Percentiles rank a stretch among this genome's conserved stretches.
Evolutionary conservation across 1,140 invertebrate species (phyloP).

Genomic region (Danaus plexippus): DNA sequence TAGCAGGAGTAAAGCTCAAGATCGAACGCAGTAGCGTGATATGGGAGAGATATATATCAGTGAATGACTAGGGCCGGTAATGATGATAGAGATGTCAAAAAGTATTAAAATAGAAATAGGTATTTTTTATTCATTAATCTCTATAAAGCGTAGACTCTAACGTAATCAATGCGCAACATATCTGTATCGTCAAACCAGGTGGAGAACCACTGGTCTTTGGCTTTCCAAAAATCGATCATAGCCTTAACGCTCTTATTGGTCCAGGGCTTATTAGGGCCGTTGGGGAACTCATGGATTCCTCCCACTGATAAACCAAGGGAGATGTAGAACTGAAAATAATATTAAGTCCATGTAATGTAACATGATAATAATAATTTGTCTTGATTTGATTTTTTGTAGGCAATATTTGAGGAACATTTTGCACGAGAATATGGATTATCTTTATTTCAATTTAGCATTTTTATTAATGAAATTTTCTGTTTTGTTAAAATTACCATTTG

Average conservation of each 20-base stretch:
- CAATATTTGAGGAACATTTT: too few relatives aligned
- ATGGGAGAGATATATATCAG: too few relatives aligned
- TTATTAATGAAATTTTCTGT: too few relatives aligned
- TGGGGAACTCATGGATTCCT: constrained; percentile 80
- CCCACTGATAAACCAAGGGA: constrained; percentile 83
- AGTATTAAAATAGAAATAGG: too few relatives aligned
- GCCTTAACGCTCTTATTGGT: constrained; percentile 72
- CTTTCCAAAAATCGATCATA: constrained; percentile 76
- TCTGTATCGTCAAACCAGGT: constrained; percentile 74
- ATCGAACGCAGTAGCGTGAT: too few relatives aligned
- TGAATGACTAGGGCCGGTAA: too few relatives aligned
- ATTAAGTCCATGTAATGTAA: not conserved
- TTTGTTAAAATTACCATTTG: constrained; percentile 38
- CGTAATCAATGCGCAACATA: constrained; percentile 75
- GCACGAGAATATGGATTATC: too few relatives aligned
- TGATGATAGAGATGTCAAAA: too few relatives aligned
- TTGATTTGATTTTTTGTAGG: too few relatives aligned
- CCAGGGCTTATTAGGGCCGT: constrained; percentile 80
- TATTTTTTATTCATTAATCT: not conserved
- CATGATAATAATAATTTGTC: too few relatives aligned
- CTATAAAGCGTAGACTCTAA: constrained; percentile 73
- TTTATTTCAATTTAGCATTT: too few relatives aligned
- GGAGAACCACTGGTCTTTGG: constrained; percentile 72
- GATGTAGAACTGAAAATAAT: constrained; percentile 78
- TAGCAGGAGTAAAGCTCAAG: too few relatives aligned